These are phyloP conservation scores for Onychomys leucogaster DNA, from an alignment of 2,797 vertebrate genomes.

Conservation along the genomic window DNA sequence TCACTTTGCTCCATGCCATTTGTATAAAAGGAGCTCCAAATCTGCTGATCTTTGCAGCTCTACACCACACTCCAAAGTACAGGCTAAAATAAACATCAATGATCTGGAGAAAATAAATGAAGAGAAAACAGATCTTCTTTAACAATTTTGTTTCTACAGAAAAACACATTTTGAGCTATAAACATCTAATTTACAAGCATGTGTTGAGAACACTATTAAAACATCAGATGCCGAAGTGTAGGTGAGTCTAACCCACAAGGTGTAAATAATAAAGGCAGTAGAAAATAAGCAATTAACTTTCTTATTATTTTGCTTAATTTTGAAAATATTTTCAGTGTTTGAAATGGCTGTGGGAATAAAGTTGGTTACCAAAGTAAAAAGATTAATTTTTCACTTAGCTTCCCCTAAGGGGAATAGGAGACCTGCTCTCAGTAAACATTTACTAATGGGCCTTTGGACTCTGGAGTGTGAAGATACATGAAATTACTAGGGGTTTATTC, in stretches of 20 bases:
- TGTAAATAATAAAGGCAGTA: neutral
- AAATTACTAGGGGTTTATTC: constrained; percentile 61
- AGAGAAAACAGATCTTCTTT: neutral
- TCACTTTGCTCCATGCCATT: neutral
- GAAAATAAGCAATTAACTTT: constrained; percentile 7
- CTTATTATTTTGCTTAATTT: constrained; percentile 56
- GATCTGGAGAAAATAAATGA: neutral
- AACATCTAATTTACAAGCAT: constrained; percentile 42
- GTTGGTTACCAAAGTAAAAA: constrained; percentile 35
- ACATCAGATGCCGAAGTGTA: neutral
- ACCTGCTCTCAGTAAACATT: constrained; percentile 67
- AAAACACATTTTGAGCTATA: constrained; percentile 49
- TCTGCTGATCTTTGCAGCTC: rapidly evolving
- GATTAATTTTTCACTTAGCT: constrained; percentile 67
- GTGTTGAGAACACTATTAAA: constrained; percentile 44
- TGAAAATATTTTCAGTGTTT: constrained; percentile 21
- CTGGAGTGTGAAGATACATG: constrained; percentile 60
- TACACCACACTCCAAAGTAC: rapidly evolving
- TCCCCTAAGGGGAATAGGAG: constrained; percentile 45
- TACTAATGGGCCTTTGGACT: constrained; percentile 61
- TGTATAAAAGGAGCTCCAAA: rapidly evolving
- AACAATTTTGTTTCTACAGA: constrained; percentile 20
- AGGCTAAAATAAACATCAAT: neutral
- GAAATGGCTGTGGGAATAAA: constrained; percentile 21
- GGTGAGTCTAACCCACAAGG: neutral